Evolutionary conservation across 1,140 invertebrate genomes (phyloP).

Genomic region (Zaprionus inermis): DNA sequence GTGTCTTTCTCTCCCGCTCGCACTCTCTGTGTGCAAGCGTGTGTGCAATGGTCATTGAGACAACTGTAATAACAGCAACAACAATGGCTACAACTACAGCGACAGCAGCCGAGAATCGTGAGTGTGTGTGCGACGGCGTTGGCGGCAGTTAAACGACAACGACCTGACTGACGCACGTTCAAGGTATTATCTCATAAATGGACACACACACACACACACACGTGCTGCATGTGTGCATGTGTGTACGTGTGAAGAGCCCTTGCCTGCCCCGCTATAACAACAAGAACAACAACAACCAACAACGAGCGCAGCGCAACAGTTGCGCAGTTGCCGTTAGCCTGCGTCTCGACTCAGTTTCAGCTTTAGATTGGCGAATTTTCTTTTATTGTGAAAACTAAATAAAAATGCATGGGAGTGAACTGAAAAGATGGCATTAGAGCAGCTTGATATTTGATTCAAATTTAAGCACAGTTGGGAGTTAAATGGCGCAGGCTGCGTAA

Average conservation of each 20-base stretch:
- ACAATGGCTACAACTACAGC: conserved; percentile 19
- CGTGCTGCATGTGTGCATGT: too few relatives aligned
- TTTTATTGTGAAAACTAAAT: background rate
- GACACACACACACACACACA: conserved; percentile 28
- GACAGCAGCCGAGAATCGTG: conserved; percentile 29
- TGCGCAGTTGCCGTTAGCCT: conserved; percentile 45
- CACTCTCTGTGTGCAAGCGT: background rate
- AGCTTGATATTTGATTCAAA: too few relatives aligned
- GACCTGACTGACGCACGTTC: conserved; percentile 81
- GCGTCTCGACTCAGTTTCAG: conserved; percentile 20
- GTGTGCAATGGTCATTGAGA: background rate
- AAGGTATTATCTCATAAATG: conserved; percentile 83
- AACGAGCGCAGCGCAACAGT: conserved; percentile 58
- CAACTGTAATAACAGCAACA: conserved; percentile 7
- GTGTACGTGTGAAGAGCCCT: conserved; percentile 50
- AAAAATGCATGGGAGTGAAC: too few relatives aligned
- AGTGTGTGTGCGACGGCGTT: conserved; percentile 28
- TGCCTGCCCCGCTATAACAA: conserved; percentile 45
- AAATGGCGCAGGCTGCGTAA: too few relatives aligned
- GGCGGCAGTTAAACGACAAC: conserved; percentile 67
- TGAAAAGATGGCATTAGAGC: too few relatives aligned
- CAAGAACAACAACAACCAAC: conserved; percentile 28
- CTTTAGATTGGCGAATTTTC: conserved; percentile 12
- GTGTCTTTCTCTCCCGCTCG: background rate
- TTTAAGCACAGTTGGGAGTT: too few relatives aligned